phyloP scores from a whole-genome alignment of 2,113 vertebrate genomes.

The Pterophyllum scalare region DNA sequence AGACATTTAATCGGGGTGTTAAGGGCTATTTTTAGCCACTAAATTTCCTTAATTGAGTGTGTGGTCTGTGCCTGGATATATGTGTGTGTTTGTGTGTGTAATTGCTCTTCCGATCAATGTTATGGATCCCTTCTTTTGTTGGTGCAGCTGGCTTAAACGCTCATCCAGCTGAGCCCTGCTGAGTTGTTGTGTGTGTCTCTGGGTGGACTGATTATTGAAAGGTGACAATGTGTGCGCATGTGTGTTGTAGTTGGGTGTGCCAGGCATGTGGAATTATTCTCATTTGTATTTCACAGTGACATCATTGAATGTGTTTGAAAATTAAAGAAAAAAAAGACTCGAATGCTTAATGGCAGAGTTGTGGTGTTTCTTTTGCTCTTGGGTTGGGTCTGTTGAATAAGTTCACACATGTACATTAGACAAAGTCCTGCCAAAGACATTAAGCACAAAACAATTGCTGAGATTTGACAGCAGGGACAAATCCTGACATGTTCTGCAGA shows the following conservation, averaged over 20 bases:
- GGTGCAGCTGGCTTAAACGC: constrained; percentile 54
- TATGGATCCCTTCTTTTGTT: constrained; percentile 64
- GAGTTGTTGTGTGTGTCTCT: constrained; percentile 16
- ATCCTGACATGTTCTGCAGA: constrained; percentile 6
- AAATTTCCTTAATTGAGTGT: constrained; percentile 42
- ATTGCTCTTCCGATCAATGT: constrained; percentile 66
- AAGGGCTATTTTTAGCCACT: constrained; percentile 51
- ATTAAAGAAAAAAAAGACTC: background rate
- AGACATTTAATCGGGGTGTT: constrained; percentile 32
- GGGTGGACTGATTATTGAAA: constrained; percentile 67
- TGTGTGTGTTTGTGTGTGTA: background rate
- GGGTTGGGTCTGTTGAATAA: background rate
- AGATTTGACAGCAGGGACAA: background rate
- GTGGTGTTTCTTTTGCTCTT: background rate
- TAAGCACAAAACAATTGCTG: background rate
- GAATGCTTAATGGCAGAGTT: background rate
- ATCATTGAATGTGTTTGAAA: no score
- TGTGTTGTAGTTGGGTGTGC: constrained; percentile 20
- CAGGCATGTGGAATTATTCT: background rate
- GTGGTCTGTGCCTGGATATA: constrained; percentile 11
- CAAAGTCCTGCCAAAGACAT: constrained; percentile 1
- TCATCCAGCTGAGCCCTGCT: constrained; percentile 49
- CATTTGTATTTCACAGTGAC: background rate
- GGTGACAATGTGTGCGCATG: constrained; percentile 25
- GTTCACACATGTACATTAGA: background rate